A percentile compares a stretch with the other conserved stretches of the same genome.
These are phyloP conservation scores for Acrobasis suavella DNA, from an alignment of 2,888 invertebrate species.

Conservation along the genomic window DNA sequence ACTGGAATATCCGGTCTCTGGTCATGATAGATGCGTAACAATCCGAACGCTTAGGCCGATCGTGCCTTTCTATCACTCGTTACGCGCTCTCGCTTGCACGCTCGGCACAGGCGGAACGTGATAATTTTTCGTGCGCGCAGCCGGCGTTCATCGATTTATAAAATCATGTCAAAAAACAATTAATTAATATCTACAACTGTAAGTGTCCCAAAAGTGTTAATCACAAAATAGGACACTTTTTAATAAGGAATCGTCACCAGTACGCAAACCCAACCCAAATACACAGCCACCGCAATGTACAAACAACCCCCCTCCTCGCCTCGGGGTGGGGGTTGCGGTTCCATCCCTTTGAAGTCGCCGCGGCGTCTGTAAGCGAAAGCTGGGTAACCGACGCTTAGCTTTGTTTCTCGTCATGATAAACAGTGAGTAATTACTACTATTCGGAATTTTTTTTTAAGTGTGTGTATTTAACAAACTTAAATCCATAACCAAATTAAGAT, in stretches of 20 bases:
- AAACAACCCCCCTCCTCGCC: slow-evolving; percentile 47
- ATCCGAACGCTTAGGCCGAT: too few species aligned
- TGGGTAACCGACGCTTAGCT: slow-evolving; percentile 76
- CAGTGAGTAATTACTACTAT: slow-evolving; percentile 61
- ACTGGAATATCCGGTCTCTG: too few species aligned
- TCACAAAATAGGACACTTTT: slow-evolving; percentile 1
- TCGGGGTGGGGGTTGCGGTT: slow-evolving; percentile 53
- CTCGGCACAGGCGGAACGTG: too few species aligned
- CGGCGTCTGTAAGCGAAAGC: slow-evolving; percentile 75
- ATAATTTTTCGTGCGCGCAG: too few species aligned
- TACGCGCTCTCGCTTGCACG: too few species aligned
- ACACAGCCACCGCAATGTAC: slow-evolving; percentile 62
- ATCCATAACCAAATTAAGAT: too few species aligned
- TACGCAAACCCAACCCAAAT: slow-evolving; percentile 54
- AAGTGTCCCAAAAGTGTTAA: neutral
- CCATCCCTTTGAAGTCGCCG: slow-evolving; percentile 77
- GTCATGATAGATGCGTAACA: too few species aligned
- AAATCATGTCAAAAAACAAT: too few species aligned
- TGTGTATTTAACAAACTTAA: too few species aligned
- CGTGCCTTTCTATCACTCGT: too few species aligned
- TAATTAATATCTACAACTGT: neutral
- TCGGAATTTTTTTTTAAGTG: slow-evolving; percentile 36
- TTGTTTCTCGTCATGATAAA: slow-evolving; percentile 76
- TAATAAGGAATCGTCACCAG: slow-evolving; percentile 21
- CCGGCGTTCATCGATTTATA: too few species aligned